Conservation (phyloP, 2,797 vertebrate genomes). For the Esox lucius region DNA sequence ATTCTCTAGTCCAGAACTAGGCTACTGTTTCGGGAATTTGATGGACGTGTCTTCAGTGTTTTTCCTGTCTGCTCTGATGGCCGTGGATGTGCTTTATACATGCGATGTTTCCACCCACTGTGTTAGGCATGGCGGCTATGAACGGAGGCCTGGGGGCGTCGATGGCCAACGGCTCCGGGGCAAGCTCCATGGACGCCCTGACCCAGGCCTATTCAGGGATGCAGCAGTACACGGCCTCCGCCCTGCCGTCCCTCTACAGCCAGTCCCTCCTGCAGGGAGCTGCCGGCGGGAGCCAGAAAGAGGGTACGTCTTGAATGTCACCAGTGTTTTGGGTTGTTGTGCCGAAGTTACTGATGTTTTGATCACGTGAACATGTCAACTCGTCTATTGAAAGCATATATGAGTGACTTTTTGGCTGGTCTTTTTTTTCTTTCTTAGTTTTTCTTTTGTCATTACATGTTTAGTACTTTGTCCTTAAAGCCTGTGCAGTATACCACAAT, state of each 20-base stretch:
- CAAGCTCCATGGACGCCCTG: constrained; percentile 95
- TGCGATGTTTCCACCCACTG: background rate
- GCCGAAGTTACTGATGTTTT: background rate
- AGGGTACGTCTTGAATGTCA: constrained; percentile 62
- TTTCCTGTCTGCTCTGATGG: no score
- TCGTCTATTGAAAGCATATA: background rate
- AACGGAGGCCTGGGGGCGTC: constrained; percentile 94
- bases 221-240: constrained; percentile 96
- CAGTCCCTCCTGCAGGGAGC: constrained; percentile 94
- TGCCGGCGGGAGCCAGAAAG: constrained; percentile 94
- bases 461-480: no score
- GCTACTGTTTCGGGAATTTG: background rate
- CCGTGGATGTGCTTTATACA: background rate
- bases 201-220: constrained; percentile 99
- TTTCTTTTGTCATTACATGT: no score
- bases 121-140: constrained; percentile 93
- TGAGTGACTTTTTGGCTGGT: no score
- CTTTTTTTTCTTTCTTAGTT: background rate
- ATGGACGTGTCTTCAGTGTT: no score
- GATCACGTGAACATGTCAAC: background rate
- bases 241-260: constrained; percentile 93
- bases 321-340: background rate
- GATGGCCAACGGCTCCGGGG: constrained; percentile 89
- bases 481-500: no score
- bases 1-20: background rate